Base-by-base conservation (phyloP, 2,797 vertebrate genomes). In the Bryconaethiops microstoma region DNA sequence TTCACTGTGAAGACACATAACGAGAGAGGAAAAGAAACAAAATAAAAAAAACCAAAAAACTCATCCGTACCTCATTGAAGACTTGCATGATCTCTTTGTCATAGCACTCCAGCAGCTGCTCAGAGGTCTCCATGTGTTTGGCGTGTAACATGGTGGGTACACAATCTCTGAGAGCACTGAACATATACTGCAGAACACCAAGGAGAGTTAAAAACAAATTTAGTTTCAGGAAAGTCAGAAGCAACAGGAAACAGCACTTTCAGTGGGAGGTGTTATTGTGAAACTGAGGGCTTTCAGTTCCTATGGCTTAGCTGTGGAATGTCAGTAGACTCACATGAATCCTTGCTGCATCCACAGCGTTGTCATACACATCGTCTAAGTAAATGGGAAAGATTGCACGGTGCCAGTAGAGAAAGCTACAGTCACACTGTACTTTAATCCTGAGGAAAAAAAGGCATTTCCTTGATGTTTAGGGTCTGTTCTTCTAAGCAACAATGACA, bases 331-430 rank as follows among this genome's bases (percentile, higher is more conserved):
- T 94, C 90, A 99, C 98, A 50, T 99, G 98, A 78, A 99, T 89
- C 76, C 98, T 94, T 62, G 98, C 96, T 62, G 97, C 96, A 80
- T 99, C 98, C 39, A 99, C 95, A 0, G 98, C 97, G 45, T 97
- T 94, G 88, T 99, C 98, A 77, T 98, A 99, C 0, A 99, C 96
- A 16, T 99, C 97, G 85, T 99, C 97, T 68, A 99, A 91, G 89
- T 99, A 99, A 91, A 99, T 99, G 17, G 98, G 98, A 89, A 99
- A 97, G 74, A 99, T 94, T 0, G 97, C 95, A 87, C 98, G 93
- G 87, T 99, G 98, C 98, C 98, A 99, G 89, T 99, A 99, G 2
- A 99, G 91, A 89, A 99, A 99, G 88, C 96, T 96, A 85, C 98
- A 99, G 91, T 99, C 95, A 69, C 97, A 99, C 2, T 98, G 97